Evolutionary conservation across 1,140 invertebrate species (phyloP), one percentile per base, ranked within the genome.

Genomic region (Antheraea pernyi): DNA sequence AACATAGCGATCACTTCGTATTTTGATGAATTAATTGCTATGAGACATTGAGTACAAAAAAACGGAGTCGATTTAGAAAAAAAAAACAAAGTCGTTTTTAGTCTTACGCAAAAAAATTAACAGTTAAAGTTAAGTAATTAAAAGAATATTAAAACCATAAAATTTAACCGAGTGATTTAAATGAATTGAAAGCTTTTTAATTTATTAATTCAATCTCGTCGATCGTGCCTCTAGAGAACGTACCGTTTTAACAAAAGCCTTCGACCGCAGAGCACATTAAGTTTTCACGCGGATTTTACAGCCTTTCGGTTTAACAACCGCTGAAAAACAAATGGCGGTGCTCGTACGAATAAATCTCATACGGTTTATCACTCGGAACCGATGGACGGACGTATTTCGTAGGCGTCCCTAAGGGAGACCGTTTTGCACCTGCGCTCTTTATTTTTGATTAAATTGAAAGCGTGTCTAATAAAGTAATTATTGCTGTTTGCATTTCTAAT

Each of bases 341-440:
- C 74, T 78, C 71, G 53, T 53, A 67, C 69, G 68, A 74, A 86
- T 86, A 86, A 86, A 86, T 86, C 83, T 82, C 72, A 62, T 67
- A 59, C 76, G 72, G 78, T 86, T 85, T 84, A 84, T 85, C 84
- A 86, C 84, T 59, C 72, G 71, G 73, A 72, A 72, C 76, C 77
- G 62, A 70, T 70, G 70, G 19, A n/a, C 22, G 19, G 19, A 13
- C 13, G 5, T 13, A 13, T 13, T 53, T n/a, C 16, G 16, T 13
- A 53, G 46, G 46, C 16, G 19, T 36, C 22, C 60, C 60, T 6
- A 11, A 61, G 60, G 60, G 60, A 30, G n/a, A 11, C 19, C 19
- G 4, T 61, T 61, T 36, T 13, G 18, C 19, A 13, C 30, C 60
- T 10, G 16, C 11, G 30, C 22, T n/a, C 30, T 61, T n/a, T 61